A percentile compares a stretch with the other conserved stretches of the same genome.
Evolutionary conservation across 1,140 invertebrate genomes (phyloP).

Genomic region (Drosophila willistoni): DNA sequence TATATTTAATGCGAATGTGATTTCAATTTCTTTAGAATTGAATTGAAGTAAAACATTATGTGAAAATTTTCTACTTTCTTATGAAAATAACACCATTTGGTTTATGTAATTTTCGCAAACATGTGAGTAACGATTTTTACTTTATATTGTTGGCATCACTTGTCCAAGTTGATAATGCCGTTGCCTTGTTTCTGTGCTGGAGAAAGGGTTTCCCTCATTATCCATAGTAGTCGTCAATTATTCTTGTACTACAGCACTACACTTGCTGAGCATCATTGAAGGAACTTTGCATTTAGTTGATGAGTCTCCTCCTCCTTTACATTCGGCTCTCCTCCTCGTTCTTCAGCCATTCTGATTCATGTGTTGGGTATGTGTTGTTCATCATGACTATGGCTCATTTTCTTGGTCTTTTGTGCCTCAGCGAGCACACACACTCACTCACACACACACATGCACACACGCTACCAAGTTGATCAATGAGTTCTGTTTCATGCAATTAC

Average conservation of each 20-base stretch:
- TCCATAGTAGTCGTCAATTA: constrained; percentile 75
- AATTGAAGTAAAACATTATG: too few relatives aligned
- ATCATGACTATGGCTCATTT: constrained; percentile 46
- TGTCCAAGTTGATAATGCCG: constrained; percentile 43
- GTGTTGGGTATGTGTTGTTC: constrained; percentile 47
- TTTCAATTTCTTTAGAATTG: too few relatives aligned
- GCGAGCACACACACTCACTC: constrained; percentile 38
- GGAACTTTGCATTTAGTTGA: constrained; percentile 75
- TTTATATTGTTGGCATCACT: constrained; percentile 37
- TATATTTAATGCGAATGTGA: too few relatives aligned
- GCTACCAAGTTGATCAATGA: constrained; percentile 68
- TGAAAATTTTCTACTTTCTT: too few relatives aligned
- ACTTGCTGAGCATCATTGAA: constrained; percentile 38
- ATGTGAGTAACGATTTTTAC: neutral
- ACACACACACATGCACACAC: constrained; percentile 34
- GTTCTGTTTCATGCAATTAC: constrained; percentile 62
- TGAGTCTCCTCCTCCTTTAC: constrained; percentile 51
- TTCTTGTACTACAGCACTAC: constrained; percentile 62
- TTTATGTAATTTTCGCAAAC: neutral
- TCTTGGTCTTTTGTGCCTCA: constrained; percentile 51
- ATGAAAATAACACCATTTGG: too few relatives aligned
- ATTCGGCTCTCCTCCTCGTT: neutral
- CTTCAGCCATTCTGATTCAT: constrained; percentile 4
- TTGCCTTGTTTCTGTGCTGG: constrained; percentile 47
- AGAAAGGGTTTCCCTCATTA: constrained; percentile 63